Percentiles rank a stretch among this genome's conserved stretches.
Evolutionary conservation across 2,113 vertebrate species (phyloP).

Genomic region (Oreocharis arfaki): DNA sequence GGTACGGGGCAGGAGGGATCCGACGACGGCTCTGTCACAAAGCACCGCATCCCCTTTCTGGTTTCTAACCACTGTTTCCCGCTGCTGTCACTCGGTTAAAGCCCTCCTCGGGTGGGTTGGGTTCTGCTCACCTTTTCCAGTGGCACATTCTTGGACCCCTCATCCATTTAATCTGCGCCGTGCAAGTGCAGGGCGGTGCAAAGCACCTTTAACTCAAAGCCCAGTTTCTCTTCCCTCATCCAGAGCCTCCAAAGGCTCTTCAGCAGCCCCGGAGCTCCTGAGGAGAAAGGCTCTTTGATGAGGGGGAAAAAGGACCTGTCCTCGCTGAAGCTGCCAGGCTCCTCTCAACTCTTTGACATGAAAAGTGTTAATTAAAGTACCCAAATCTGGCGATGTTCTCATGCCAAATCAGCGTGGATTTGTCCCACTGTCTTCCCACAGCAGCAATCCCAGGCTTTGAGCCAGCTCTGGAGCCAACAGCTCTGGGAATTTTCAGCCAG

Average conservation of each 20-base stretch:
- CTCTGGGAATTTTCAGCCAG: not conserved
- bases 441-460: not conserved
- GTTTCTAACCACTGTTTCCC: not conserved
- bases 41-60: not conserved
- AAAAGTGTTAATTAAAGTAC: not conserved
- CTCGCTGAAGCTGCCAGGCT: not conserved
- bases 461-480: not conserved
- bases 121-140: not conserved
- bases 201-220: not conserved
- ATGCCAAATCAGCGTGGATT: not conserved
- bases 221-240: not conserved
- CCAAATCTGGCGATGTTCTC: not conserved
- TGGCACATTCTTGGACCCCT: not conserved
- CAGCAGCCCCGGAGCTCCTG: not conserved
- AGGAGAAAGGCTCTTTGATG: not conserved
- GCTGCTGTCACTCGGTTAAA: not conserved
- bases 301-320: not conserved
- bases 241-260: not conserved
- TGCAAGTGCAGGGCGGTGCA: not conserved
- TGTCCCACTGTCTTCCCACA: not conserved
- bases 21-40: not conserved
- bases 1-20: not conserved
- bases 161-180: not conserved
- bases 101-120: not conserved
- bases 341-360: not conserved